Base-by-base conservation (phyloP, 2,888 invertebrate species). In the Oxyteleia sp. region DNA sequence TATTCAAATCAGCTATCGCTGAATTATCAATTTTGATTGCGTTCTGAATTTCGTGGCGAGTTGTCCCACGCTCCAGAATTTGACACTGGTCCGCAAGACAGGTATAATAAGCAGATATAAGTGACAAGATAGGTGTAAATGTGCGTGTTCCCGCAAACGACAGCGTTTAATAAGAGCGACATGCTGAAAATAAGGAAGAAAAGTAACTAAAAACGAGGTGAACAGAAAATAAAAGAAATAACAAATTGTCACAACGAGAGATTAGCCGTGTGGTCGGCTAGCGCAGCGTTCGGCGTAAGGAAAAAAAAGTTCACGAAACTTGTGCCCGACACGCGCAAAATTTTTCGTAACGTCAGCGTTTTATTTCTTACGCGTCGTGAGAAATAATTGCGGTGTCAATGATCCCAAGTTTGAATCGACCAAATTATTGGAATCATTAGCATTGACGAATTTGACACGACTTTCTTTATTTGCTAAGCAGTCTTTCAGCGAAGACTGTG, bases 21-120 rank as follows among this genome's bases (percentile, higher is more conserved):
- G 49, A 55, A 64, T 64, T 79, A 64, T 79, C 71, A 63, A 64
- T 72, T 79, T 71, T 71, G 63, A 79, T 71, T 69, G 51, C 61
- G 63, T 26, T 53, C 55, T 47, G 55, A 84, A 75, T 51, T 45
- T 81, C 43, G 61, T 61, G 29, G 2, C 61, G 18, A 72, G 53
- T 53, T 88, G 88, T 93, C 92, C 90, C 92, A 93, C 92, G 92
- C 91, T 90, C 90, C 87, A 89, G 89, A 90, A 91, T 92, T 90
- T 91, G 92, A 92, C 91, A 91, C 91, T 90, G 87, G 88, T 87
- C 87, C 85, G 87, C 82, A 78, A 88, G 88, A 88, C 90, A 88
- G 87, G 90, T 89, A 89, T 84, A 83, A 86, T 83, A 83, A 81
- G 79, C 69, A 84, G 85, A 86, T 81, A 81, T 71, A 71, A 71